Evolutionary conservation across 2,113 vertebrate genomes (phyloP).

Genomic region (Tretioscincus oriximinensis): DNA sequence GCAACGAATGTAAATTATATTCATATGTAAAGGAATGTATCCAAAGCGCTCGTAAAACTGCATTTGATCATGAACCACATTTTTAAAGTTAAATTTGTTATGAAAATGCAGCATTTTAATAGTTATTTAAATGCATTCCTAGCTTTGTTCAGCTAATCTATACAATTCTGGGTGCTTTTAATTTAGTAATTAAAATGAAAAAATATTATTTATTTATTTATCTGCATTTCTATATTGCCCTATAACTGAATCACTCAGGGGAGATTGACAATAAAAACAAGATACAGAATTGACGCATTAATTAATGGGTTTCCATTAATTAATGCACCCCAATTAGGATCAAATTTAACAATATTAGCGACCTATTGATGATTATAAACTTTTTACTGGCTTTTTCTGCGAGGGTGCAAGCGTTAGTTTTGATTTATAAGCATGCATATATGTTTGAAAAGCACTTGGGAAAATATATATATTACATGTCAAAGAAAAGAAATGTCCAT

Average conservation of each 20-base stretch:
- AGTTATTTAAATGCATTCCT: slow-evolving; percentile 51
- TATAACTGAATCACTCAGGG: no score
- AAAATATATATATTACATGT: slow-evolving; percentile 40
- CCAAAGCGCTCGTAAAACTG: background rate
- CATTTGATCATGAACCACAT: no score
- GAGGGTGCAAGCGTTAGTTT: slow-evolving; percentile 61
- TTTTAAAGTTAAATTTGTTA: background rate
- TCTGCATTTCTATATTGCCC: no score
- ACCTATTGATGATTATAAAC: slow-evolving; percentile 76
- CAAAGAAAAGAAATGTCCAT: slow-evolving; percentile 27
- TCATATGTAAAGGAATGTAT: background rate
- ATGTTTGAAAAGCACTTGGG: slow-evolving; percentile 38
- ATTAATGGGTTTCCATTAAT: slow-evolving; percentile 59
- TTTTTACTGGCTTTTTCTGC: slow-evolving; percentile 74
- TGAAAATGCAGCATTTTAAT: slow-evolving; percentile 48
- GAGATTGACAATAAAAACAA: no score
- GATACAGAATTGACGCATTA: no score
- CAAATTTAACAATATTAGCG: slow-evolving; percentile 79
- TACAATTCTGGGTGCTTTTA: slow-evolving; percentile 70
- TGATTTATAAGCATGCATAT: slow-evolving; percentile 50
- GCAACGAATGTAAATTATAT: background rate
- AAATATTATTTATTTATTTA: no score
- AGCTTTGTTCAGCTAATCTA: slow-evolving; percentile 56
- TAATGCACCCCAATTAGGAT: slow-evolving; percentile 81
- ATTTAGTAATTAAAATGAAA: slow-evolving; percentile 74